Evolutionary conservation across 2,888 invertebrate genomes (phyloP).

Genomic region (Ormyrus rosae): DNA sequence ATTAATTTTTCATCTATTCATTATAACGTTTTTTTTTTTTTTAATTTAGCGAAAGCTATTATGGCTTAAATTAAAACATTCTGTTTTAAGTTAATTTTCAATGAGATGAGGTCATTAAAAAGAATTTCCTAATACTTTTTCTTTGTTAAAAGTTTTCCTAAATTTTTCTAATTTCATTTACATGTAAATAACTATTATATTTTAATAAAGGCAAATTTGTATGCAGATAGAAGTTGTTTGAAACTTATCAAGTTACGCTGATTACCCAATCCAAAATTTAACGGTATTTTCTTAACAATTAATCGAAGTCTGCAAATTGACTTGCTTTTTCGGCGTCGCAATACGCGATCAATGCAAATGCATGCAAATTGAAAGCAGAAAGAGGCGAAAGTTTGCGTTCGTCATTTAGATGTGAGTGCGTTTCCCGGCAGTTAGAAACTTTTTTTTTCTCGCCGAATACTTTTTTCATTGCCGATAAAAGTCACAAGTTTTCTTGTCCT

Average conservation of each 20-base stretch:
- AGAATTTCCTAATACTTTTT: too few relatives aligned
- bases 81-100: too few relatives aligned
- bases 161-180: too few relatives aligned
- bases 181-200: too few relatives aligned
- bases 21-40: too few relatives aligned
- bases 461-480: conserved; percentile 39
- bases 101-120: neutral
- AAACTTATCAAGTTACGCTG: neutral
- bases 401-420: conserved; percentile 18
- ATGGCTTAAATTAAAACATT: too few relatives aligned
- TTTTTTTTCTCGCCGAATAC: conserved; percentile 4
- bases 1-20: too few relatives aligned
- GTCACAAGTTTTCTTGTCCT: conserved; percentile 10
- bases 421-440: conserved; percentile 18
- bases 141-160: too few relatives aligned
- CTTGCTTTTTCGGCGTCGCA: neutral
- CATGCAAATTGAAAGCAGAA: conserved; percentile 42
- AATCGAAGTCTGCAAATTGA: neutral
- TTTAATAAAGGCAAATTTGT: too few relatives aligned
- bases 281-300: too few relatives aligned
- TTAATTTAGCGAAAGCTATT: too few relatives aligned
- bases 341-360: conserved; percentile 31
- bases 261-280: neutral
- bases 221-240: too few relatives aligned
- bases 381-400: conserved; percentile 21